Base-by-base conservation (phyloP, 2,888 invertebrate genomes). In the Drosophila mimetica region DNA sequence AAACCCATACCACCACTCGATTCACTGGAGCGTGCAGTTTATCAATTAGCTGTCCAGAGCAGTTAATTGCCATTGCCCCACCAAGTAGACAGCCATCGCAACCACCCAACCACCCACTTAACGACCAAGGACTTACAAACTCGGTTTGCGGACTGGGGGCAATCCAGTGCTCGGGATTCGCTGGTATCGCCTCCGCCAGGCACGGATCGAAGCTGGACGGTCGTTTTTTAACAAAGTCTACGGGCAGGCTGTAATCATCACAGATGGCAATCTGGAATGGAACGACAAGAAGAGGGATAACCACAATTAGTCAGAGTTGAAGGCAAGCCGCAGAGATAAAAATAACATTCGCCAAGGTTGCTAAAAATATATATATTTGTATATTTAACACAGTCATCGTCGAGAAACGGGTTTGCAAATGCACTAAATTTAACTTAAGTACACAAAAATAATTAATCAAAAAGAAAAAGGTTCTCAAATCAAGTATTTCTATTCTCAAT, bases 161-260 rank as follows among this genome's bases (percentile, higher is more conserved):
- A 75, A 89, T 86, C 91, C 91, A 91, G 80, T 89, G 90, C 78
- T 91, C 91, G 69, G 90, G 90, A 86, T 92, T 92, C 66, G 91
- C 90, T 73, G 92, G 91, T 88, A 92, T 87, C 75, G 90, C 94
- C 93, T 96, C 92, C 91, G 95, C 91, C 92, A 94, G 92, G 88
- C 93, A 91, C 91, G 95, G 93, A 89, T 93, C 93, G 84, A 93
- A 93, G 90, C 94, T 92, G 92, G 94, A 92, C 92, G 95, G 91
- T 92, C 95, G 91, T 93, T 93, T 93, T 90, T 94, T 96, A 77
- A 96, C 95, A 91, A 96, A 96, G 92, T 97, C 97, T 83, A 96
- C 95, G 52, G 97, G 97, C 84, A 96, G 93, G 92, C 96, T 96
- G 92, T 97, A 97, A 92, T 97, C 96, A 90, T 97, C 96, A 92